phyloP scores from a whole-genome alignment of 2,888 invertebrate genomes.

The Apotomis turbidana region DNA sequence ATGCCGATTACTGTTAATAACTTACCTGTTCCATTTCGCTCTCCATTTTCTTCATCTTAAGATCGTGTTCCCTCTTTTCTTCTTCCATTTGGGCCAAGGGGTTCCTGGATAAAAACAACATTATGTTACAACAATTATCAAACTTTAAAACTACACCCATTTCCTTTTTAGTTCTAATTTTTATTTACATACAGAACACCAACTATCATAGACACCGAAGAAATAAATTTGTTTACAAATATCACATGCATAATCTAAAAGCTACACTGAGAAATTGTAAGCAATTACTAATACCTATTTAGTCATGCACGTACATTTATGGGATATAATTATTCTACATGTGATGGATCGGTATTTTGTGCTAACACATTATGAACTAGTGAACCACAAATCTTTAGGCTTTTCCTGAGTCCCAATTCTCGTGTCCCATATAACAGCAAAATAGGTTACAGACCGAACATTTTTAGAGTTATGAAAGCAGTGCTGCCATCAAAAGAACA shows the following conservation, averaged over 20 bases:
- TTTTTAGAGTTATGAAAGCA: conserved; percentile 31
- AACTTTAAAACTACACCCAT: not conserved
- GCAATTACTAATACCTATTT: conserved; percentile 17
- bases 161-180: conserved; percentile 7
- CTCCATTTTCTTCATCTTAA: conserved; percentile 99
- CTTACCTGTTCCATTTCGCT: conserved; percentile 96
- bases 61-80: conserved; percentile 97
- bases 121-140: conserved; percentile 49
- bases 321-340: not conserved
- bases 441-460: not conserved
- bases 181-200: conserved; percentile 28
- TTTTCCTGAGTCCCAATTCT: conserved; percentile 5
- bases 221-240: conserved; percentile 10
- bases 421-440: conserved; percentile 22
- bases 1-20: not conserved
- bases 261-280: conserved; percentile 29
- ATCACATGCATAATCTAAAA: conserved; percentile 33
- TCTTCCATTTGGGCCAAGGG: conserved; percentile 99
- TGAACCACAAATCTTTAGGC: conserved; percentile 28
- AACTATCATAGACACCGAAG: conserved; percentile 19
- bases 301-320: conserved; percentile 3
- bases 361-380: conserved; percentile 4
- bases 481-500: conserved; percentile 25
- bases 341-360: not conserved
- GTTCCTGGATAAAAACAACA: conserved; percentile 87